phyloP scores from a whole-genome alignment of 2,797 vertebrate species.

The Pteropus rufus region DNA sequence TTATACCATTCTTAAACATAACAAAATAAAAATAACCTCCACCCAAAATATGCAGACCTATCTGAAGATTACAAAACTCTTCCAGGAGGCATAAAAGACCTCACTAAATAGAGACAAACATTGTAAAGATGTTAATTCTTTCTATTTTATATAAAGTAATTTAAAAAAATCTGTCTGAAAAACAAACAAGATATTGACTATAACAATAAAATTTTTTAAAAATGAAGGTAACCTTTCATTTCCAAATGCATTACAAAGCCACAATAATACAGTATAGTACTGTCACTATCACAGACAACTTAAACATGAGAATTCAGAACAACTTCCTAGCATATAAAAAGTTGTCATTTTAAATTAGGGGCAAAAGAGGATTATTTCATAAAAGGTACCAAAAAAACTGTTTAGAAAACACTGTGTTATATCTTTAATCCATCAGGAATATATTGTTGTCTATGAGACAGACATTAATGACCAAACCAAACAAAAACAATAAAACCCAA shows the following conservation, averaged over 20 bases:
- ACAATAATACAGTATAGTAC: background rate
- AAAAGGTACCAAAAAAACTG: background rate
- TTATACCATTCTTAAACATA: background rate
- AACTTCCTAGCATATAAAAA: background rate
- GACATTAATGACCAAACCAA: background rate
- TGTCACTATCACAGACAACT: background rate
- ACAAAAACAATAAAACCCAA: background rate
- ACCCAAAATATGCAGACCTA: background rate
- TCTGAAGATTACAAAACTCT: conserved; percentile 30
- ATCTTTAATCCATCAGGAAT: background rate
- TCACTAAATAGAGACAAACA: background rate
- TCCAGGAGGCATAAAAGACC: background rate
- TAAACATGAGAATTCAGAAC: background rate
- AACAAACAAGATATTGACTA: background rate
- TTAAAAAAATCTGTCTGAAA: conserved; percentile 29
- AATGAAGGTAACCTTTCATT: background rate
- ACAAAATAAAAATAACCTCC: background rate
- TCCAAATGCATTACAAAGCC: background rate
- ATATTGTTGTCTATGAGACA: background rate
- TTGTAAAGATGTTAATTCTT: background rate
- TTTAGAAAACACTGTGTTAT: background rate
- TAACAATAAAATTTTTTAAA: conserved; percentile 35
- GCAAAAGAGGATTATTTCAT: background rate
- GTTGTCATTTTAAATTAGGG: background rate
- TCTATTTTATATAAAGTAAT: background rate